These are phyloP conservation scores for Seriola aureovittata DNA, from an alignment of 2,113 vertebrate genomes.

Conservation along the genomic window DNA sequence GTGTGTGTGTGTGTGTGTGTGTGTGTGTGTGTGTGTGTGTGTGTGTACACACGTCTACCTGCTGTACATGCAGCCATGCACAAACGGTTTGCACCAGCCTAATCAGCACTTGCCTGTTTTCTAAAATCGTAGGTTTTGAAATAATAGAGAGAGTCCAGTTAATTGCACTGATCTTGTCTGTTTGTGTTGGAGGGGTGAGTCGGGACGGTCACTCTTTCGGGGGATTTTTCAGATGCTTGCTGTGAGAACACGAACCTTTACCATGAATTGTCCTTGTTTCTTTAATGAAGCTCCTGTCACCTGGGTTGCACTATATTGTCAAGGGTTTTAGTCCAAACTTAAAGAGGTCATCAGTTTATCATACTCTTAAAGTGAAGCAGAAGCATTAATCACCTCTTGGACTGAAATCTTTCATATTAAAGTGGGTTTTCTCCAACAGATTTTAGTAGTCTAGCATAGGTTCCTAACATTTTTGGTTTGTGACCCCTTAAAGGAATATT, in stretches of 20 bases:
- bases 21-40: slow-evolving; percentile 3
- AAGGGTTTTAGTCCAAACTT: slow-evolving; percentile 2
- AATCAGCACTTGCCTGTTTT: slow-evolving; percentile 64
- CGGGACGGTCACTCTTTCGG: not conserved
- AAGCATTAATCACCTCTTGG: not conserved
- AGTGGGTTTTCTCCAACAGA: not conserved
- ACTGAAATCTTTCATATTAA: not conserved
- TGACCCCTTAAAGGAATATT: not conserved
- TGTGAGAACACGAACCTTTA: slow-evolving; percentile 19
- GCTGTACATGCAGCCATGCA: slow-evolving; percentile 50
- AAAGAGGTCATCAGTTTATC: not conserved
- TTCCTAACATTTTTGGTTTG: not conserved
- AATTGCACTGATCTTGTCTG: slow-evolving; percentile 76
- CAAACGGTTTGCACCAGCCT: slow-evolving; percentile 59
- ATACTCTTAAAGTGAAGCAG: not conserved
- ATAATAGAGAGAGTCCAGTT: slow-evolving; percentile 24
- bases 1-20: not conserved
- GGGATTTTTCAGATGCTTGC: slow-evolving; percentile 28
- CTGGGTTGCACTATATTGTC: not conserved
- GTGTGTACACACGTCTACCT: slow-evolving; percentile 42
- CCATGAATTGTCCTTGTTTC: not conserved
- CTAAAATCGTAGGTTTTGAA: slow-evolving; percentile 37
- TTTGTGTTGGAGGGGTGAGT: not conserved
- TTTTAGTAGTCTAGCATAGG: not conserved
- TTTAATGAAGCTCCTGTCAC: slow-evolving; percentile 14